Percentiles rank a stretch among this genome's conserved stretches.
Conservation (phyloP, 2,113 vertebrate species). For the Chionomys nivalis region DNA sequence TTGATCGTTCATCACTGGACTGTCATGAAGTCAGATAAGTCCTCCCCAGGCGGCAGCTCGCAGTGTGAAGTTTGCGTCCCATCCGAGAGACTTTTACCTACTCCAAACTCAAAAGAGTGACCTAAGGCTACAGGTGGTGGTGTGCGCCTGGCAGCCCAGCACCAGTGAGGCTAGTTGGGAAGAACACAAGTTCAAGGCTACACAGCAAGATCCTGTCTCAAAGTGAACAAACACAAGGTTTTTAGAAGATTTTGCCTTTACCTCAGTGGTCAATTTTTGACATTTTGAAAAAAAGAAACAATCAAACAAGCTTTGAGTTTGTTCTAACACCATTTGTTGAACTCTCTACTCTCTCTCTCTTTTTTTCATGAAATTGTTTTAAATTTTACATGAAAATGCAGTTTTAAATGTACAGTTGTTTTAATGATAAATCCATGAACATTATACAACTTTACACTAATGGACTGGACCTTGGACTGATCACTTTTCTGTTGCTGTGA, state of each 20-base stretch:
- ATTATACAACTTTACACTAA: neutral
- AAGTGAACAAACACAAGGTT: neutral
- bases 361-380: slow-evolving; percentile 5
- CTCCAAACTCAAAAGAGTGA: neutral
- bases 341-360: neutral
- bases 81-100: neutral
- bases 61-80: neutral
- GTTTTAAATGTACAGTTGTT: neutral
- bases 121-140: neutral
- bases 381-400: neutral
- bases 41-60: neutral
- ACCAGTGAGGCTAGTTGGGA: neutral
- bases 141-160: neutral
- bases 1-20: neutral
- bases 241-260: neutral
- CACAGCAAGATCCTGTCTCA: neutral
- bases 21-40: too few species aligned
- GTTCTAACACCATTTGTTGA: neutral
- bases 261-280: neutral
- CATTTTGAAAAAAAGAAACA: neutral
- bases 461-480: too few species aligned
- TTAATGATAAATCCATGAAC: neutral
- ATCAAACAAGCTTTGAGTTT: neutral
- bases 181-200: neutral
- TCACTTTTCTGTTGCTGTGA: neutral